Evolutionary conservation across 2,113 vertebrate genomes (phyloP).

Genomic region (Microtus ochrogaster): DNA sequence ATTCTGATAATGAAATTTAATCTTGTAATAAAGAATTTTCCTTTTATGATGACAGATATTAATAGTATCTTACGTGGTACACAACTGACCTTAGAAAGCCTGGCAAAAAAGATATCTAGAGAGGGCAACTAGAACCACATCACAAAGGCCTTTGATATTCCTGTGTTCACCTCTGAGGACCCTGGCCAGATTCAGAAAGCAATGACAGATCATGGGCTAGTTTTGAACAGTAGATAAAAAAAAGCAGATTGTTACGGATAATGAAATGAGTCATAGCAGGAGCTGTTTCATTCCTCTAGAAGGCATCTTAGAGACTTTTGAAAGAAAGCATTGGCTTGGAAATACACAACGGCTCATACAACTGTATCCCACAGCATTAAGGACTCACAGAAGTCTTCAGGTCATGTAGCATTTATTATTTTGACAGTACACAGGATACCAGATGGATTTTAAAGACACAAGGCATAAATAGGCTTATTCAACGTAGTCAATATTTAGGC

Average conservation of each 20-base stretch:
- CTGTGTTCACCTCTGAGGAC: fast-evolving
- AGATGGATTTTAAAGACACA: neutral
- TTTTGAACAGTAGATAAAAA: neutral
- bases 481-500: neutral
- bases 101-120: neutral
- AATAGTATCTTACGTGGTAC: no score
- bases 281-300: neutral
- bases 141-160: fast-evolving
- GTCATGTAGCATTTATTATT: neutral
- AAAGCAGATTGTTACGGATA: neutral
- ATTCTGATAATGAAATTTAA: neutral
- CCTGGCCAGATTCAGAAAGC: neutral
- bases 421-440: neutral
- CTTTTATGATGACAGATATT: neutral
- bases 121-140: neutral
- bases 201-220: neutral
- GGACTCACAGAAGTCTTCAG: neutral
- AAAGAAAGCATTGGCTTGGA: neutral
- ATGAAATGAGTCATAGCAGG: neutral
- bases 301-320: neutral
- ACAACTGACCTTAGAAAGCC: neutral
- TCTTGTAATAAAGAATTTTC: neutral
- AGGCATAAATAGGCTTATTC: neutral
- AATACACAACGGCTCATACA: neutral
- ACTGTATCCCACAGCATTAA: neutral